phyloP scores from a whole-genome alignment of 1,140 invertebrate genomes.

The Drosophila rhopaloa region DNA sequence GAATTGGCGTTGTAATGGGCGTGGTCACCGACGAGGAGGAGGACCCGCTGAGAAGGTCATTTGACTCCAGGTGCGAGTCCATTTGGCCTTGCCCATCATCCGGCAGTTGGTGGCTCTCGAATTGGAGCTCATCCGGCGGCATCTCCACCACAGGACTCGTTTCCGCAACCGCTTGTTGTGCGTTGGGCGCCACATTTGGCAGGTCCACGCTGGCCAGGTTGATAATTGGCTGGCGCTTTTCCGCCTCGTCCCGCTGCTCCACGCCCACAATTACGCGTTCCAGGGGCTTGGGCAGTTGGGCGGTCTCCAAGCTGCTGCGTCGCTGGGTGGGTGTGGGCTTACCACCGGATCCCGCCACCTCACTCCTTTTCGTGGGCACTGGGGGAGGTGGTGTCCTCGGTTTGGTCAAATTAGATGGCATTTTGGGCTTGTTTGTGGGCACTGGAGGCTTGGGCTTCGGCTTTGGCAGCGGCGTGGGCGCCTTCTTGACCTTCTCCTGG shows the following conservation, averaged over 20 bases:
- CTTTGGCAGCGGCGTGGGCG: conserved; percentile 13
- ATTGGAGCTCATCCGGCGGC: conserved; percentile 61
- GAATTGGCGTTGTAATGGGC: conserved; percentile 72
- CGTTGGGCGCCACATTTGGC: conserved; percentile 50
- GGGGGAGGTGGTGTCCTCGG: conserved; percentile 66
- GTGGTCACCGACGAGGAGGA: conserved; percentile 62
- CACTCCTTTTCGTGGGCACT: conserved; percentile 70
- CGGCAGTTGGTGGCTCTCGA: conserved; percentile 79
- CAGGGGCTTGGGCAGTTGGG: conserved; percentile 53
- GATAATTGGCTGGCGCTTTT: conserved; percentile 53
- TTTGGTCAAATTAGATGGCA: conserved; percentile 37
- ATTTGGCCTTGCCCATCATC: conserved; percentile 36
- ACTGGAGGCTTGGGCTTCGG: conserved; percentile 55
- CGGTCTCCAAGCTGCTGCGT: conserved; percentile 61
- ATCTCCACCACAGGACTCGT: conserved; percentile 47
- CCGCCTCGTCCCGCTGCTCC: conserved; percentile 33
- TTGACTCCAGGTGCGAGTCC: conserved; percentile 21
- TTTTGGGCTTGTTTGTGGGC: conserved; percentile 66
- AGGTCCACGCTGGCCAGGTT: conserved; percentile 74
- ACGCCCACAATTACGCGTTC: conserved; percentile 79
- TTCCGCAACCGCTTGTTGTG: neutral
- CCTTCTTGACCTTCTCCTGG: conserved; percentile 10
- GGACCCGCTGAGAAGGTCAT: conserved; percentile 49
- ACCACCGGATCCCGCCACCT: conserved; percentile 10
- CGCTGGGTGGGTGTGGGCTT: conserved; percentile 66